Percentiles rank a stretch among this genome's conserved stretches.
These are phyloP conservation scores for Solenopsis fugax DNA, from an alignment of 1,140 invertebrate species.

Conservation along the genomic window DNA sequence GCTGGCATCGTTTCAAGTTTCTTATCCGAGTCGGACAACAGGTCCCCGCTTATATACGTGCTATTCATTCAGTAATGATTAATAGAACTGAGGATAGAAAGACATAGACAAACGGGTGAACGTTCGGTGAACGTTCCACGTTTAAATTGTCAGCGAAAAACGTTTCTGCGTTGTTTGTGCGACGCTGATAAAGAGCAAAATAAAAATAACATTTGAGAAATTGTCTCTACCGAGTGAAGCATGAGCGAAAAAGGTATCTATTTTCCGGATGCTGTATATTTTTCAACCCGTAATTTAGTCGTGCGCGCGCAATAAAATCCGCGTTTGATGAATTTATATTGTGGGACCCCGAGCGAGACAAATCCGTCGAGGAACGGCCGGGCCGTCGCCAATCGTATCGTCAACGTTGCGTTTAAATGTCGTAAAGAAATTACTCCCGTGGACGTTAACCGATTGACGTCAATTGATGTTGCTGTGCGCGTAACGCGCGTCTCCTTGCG, in stretches of 20 bases:
- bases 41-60: slow-evolving; percentile 44
- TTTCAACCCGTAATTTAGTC: not conserved
- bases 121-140: not conserved
- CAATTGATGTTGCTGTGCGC: slow-evolving; percentile 76
- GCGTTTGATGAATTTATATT: slow-evolving; percentile 38
- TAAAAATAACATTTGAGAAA: slow-evolving; percentile 5
- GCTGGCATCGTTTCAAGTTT: slow-evolving; percentile 72
- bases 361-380: not conserved
- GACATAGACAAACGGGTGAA: not conserved
- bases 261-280: not conserved
- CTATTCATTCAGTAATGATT: slow-evolving; percentile 40
- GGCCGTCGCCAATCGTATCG: slow-evolving; percentile 27
- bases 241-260: not conserved
- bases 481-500: slow-evolving; percentile 12
- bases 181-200: not conserved
- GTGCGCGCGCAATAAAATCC: not conserved
- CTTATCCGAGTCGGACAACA: slow-evolving; percentile 67
- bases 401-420: slow-evolving; percentile 73
- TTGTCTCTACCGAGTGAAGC: not conserved
- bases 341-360: not conserved
- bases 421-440: slow-evolving; percentile 73
- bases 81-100: slow-evolving; percentile 12
- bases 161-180: not conserved
- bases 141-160: not conserved
- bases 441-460: slow-evolving; percentile 76